These are phyloP conservation scores for Leptopilina drosophilae DNA, from an alignment of 2,888 invertebrate genomes.

Conservation along the genomic window DNA sequence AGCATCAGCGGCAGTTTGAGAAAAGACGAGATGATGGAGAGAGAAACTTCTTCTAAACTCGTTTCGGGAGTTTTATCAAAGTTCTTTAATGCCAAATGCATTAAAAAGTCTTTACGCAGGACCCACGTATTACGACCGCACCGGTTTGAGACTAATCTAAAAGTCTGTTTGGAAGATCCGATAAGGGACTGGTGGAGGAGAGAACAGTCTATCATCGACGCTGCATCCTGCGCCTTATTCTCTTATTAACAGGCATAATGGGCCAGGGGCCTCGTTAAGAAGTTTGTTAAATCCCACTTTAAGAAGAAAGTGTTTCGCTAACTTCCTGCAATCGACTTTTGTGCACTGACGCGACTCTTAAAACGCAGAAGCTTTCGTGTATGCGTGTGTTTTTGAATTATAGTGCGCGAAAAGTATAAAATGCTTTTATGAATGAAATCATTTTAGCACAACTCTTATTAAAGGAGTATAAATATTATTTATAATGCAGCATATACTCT, in stretches of 20 bases:
- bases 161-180: constrained; percentile 68
- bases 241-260: constrained; percentile 50
- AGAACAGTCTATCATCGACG: constrained; percentile 46
- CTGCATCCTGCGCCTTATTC: constrained; percentile 6
- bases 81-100: constrained; percentile 66
- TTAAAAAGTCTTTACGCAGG: constrained; percentile 65
- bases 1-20: not conserved
- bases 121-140: constrained; percentile 54
- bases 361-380: too few relatives aligned
- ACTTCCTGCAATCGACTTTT: constrained; percentile 48
- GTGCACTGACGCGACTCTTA: not conserved
- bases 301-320: constrained; percentile 57
- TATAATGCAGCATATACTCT: not conserved
- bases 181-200: constrained; percentile 53
- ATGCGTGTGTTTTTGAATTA: too few relatives aligned
- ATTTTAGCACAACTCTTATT: too few relatives aligned
- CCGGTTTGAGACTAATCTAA: constrained; percentile 66
- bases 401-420: too few relatives aligned
- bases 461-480: not conserved
- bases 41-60: constrained; percentile 67
- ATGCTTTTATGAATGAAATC: too few relatives aligned
- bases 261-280: constrained; percentile 63
- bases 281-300: constrained; percentile 60
- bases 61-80: constrained; percentile 66
- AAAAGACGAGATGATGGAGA: constrained; percentile 44